phyloP scores from a whole-genome alignment of 2,113 vertebrate species.

The Zosterops borbonicus region DNA sequence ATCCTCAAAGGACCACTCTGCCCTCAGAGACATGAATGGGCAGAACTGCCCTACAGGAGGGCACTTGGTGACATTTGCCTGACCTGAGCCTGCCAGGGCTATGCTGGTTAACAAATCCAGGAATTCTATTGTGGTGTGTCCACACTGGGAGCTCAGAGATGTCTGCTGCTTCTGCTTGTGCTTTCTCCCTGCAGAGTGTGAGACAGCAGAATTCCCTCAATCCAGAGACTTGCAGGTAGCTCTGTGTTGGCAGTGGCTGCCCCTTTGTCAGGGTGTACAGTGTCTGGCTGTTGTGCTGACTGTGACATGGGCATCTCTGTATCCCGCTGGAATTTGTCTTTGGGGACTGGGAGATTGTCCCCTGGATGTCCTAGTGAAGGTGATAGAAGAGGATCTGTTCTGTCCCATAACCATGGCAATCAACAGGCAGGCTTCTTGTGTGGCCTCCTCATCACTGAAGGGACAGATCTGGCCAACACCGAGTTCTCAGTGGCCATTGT shows the following conservation, averaged over 20 bases:
- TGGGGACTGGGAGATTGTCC: not conserved
- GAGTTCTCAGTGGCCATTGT: rapidly evolving
- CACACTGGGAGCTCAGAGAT: not conserved
- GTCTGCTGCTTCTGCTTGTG: not conserved
- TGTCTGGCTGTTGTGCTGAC: not conserved
- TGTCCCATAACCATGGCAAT: rapidly evolving
- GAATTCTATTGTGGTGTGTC: not conserved
- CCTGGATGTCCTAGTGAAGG: not conserved
- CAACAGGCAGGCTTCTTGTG: not conserved
- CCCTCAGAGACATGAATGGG: not conserved
- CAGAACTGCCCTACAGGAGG: not conserved
- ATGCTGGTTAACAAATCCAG: not conserved
- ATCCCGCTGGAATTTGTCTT: not conserved
- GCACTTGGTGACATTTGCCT: not conserved
- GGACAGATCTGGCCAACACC: not conserved
- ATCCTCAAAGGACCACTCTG: not conserved
- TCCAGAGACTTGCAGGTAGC: not conserved
- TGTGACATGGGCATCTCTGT: not conserved
- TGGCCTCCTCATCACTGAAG: not conserved
- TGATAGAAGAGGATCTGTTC: not conserved
- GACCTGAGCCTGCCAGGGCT: not conserved
- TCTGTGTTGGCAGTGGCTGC: not conserved
- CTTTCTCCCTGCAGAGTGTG: not conserved
- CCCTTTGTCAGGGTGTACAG: not conserved
- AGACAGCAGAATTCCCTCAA: not conserved